Evolutionary conservation across 2,113 vertebrate species (phyloP).

Genomic region (Abramis brama): DNA sequence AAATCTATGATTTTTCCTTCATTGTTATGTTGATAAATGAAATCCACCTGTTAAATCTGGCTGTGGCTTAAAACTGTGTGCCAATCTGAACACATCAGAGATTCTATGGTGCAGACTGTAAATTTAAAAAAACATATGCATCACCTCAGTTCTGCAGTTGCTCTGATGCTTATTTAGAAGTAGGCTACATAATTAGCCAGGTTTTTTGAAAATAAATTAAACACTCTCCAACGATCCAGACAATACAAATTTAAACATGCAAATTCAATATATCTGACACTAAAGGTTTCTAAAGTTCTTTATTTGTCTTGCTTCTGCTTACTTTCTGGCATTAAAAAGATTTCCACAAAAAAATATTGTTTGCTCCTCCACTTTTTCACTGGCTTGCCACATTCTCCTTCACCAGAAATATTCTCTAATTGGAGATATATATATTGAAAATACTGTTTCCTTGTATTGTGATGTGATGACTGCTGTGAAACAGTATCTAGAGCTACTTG

Average conservation of each 20-base stretch:
- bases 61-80: not conserved
- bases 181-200: not conserved
- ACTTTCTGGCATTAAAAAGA: not conserved
- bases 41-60: constrained; percentile 44
- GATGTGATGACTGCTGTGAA: not conserved
- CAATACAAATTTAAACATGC: not conserved
- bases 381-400: not conserved
- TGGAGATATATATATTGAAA: not conserved
- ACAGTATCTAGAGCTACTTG: constrained; percentile 4
- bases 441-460: not conserved
- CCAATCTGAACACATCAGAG: constrained; percentile 26
- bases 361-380: not conserved
- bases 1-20: constrained; percentile 1
- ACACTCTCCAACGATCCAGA: not conserved
- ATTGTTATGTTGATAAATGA: constrained; percentile 35
- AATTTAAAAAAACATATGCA: constrained; percentile 8
- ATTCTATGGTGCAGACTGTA: not conserved
- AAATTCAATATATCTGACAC: not conserved
- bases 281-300: not conserved
- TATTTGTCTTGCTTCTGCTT: not conserved
- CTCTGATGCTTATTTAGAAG: constrained; percentile 10
- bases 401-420: not conserved
- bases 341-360: not conserved
- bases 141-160: not conserved
- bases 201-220: not conserved